Percentiles rank a stretch among this genome's conserved stretches.
Evolutionary conservation across 2,113 vertebrate species (phyloP).

Genomic region (Agapornis roseicollis): DNA sequence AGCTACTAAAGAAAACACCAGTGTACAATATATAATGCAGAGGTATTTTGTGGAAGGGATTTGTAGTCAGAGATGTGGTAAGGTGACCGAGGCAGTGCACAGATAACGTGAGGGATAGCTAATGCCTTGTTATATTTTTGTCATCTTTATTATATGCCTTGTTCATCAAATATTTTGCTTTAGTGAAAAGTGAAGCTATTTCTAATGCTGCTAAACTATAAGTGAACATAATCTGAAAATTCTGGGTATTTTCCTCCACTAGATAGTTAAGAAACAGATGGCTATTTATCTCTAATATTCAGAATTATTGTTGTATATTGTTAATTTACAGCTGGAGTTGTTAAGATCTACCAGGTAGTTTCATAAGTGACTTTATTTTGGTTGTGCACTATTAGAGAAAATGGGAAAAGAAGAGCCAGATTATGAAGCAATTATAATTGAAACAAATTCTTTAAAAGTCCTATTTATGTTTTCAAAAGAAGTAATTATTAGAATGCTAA

Average conservation of each 20-base stretch:
- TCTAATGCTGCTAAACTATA: neutral
- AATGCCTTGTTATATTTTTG: neutral
- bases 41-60: neutral
- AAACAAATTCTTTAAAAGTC: neutral
- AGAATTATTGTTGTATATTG: neutral
- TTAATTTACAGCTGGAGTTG: neutral
- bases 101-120: neutral
- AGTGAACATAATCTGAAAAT: neutral
- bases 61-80: neutral
- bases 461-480: neutral
- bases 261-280: neutral
- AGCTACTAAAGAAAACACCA: neutral
- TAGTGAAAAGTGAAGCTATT: neutral
- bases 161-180: neutral
- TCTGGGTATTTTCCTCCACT: fast-evolving
- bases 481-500: neutral
- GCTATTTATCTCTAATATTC: neutral
- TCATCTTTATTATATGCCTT: neutral
- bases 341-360: neutral
- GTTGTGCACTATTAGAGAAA: neutral
- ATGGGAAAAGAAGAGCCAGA: neutral
- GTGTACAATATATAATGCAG: neutral
- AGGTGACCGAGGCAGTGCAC: neutral
- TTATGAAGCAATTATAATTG: neutral
- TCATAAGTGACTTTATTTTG: neutral